These are phyloP conservation scores for Melanotaenia nigrans DNA, from an alignment of 2,797 vertebrate genomes.

Conservation along the genomic window DNA sequence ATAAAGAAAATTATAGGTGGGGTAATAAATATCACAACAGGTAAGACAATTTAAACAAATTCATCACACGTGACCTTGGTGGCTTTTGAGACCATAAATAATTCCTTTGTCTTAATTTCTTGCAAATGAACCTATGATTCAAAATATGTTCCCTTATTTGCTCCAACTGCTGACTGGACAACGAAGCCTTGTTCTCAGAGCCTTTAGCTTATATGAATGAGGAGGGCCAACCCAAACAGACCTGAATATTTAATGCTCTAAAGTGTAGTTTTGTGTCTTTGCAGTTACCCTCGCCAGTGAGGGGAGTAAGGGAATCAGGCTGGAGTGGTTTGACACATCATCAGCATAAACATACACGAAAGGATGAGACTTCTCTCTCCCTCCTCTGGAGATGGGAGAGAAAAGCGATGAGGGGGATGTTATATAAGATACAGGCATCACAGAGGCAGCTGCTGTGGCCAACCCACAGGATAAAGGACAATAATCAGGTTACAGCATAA, in stretches of 20 bases:
- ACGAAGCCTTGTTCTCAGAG: slow-evolving; percentile 9
- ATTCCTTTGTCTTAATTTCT: slow-evolving; percentile 46
- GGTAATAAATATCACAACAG: not conserved
- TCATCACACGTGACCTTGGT: slow-evolving; percentile 6
- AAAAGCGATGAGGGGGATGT: slow-evolving; percentile 34
- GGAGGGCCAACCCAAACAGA: slow-evolving; percentile 39
- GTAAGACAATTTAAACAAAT: slow-evolving; percentile 12
- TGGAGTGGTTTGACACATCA: slow-evolving; percentile 64
- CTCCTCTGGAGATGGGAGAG: slow-evolving; percentile 20
- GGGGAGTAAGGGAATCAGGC: slow-evolving; percentile 48
- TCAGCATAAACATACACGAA: slow-evolving; percentile 71
- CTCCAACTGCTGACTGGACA: slow-evolving; percentile 40
- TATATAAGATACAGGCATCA: slow-evolving; percentile 63
- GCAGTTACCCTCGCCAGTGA: slow-evolving; percentile 53
- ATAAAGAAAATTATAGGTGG: not conserved
- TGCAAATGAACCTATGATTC: slow-evolving; percentile 38
- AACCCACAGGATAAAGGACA: slow-evolving; percentile 49
- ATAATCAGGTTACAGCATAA: slow-evolving; percentile 64
- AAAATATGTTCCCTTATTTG: slow-evolving; percentile 51
- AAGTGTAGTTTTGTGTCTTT: slow-evolving; percentile 46
- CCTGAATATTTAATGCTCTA: slow-evolving; percentile 64
- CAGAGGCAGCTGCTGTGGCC: slow-evolving; percentile 58
- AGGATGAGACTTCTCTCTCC: slow-evolving; percentile 13
- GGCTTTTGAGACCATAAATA: slow-evolving; percentile 39
- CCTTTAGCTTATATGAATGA: slow-evolving; percentile 61